A percentile compares a stretch with the other conserved stretches of the same genome.
Evolutionary conservation across 35 echinoderm and acorn worm genomes (phyloP).

Genomic region (Ophiothrix spiculata): DNA sequence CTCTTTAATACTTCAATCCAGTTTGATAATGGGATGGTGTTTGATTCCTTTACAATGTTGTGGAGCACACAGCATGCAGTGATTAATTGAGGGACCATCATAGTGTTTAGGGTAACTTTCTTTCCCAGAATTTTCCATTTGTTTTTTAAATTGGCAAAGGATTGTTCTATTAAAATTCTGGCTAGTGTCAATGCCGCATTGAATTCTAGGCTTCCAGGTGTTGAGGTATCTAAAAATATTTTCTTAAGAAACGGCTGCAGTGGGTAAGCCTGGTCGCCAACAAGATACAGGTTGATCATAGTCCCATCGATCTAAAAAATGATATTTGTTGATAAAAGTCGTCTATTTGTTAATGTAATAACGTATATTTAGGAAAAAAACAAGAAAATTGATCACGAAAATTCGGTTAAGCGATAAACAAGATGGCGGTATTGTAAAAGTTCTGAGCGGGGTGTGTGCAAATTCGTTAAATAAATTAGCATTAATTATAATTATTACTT

Average conservation of each 20-base stretch:
- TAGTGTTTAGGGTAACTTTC: neutral
- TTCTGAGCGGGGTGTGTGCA: too few species aligned
- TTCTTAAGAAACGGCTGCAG: neutral
- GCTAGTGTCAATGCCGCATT: neutral
- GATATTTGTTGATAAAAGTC: too few species aligned
- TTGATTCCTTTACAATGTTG: neutral
- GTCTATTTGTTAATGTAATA: too few species aligned
- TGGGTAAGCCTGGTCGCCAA: neutral
- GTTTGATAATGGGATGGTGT: neutral
- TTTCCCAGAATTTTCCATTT: neutral
- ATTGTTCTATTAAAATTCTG: neutral
- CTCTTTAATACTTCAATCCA: neutral
- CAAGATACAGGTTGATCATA: neutral
- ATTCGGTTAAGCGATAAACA: too few species aligned
- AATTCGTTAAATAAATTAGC: too few species aligned
- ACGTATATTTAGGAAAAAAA: too few species aligned
- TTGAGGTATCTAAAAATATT: neutral
- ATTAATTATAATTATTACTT: too few species aligned
- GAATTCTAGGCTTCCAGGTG: neutral
- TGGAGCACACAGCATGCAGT: neutral
- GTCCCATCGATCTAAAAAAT: neutral
- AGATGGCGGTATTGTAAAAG: too few species aligned
- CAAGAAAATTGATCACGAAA: too few species aligned
- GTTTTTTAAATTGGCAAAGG: neutral
- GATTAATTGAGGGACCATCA: neutral